A percentile compares a stretch with the other conserved stretches of the same genome.
Conservation (phyloP, 1,140 invertebrate genomes). For the Psix sp. region DNA sequence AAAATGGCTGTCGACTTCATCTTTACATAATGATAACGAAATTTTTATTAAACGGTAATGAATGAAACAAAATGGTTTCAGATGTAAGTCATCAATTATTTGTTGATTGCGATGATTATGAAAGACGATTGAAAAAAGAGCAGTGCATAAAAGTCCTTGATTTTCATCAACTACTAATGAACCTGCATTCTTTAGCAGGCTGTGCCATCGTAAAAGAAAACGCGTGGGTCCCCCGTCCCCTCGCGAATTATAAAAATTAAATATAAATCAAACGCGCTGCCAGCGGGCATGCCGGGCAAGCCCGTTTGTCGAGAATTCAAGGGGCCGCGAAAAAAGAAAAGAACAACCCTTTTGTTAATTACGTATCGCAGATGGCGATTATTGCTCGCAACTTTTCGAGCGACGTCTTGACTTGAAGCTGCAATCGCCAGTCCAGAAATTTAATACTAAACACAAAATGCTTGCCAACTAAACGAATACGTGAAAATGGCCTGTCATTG, state of each 20-base stretch:
- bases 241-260: conserved; percentile 69
- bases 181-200: conserved; percentile 55
- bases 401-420: conserved; percentile 45
- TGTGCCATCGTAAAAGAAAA: conserved; percentile 59
- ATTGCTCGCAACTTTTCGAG: conserved; percentile 67
- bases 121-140: conserved; percentile 31
- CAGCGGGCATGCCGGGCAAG: conserved; percentile 60
- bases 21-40: too few species aligned
- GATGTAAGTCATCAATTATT: conserved; percentile 24
- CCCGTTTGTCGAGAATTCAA: conserved; percentile 42
- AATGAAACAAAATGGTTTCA: background rate
- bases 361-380: conserved; percentile 72
- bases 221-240: conserved; percentile 63
- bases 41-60: too few species aligned
- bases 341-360: conserved; percentile 77
- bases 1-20: too few species aligned
- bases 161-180: conserved; percentile 60
- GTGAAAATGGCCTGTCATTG: background rate
- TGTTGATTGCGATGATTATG: conserved; percentile 33
- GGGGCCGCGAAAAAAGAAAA: conserved; percentile 59
- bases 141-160: conserved; percentile 36
- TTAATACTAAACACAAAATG: conserved; percentile 4
- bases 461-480: background rate
- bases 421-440: too few species aligned
- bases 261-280: conserved; percentile 73